phyloP scores from a whole-genome alignment of 2,113 vertebrate genomes.

The Melospiza georgiana region DNA sequence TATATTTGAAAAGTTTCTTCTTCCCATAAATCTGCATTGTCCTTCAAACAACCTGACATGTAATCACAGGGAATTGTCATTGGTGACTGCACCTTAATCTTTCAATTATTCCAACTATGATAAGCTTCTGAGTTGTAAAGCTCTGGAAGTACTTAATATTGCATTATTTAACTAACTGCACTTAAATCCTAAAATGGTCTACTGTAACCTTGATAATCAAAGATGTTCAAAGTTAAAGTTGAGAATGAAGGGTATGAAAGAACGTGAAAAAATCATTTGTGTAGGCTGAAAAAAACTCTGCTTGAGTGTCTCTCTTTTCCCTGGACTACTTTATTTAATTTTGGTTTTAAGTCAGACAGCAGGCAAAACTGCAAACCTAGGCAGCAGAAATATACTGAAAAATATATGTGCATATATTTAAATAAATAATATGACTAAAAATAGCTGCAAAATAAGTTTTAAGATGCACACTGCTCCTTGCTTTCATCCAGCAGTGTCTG shows the following conservation, averaged over 20 bases:
- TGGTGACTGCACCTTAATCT: not conserved
- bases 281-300: not conserved
- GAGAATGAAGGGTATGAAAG: not conserved
- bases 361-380: not conserved
- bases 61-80: not conserved
- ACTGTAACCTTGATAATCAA: not conserved
- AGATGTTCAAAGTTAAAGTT: not conserved
- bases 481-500: not conserved
- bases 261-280: not conserved
- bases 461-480: not conserved
- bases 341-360: conserved; percentile 8
- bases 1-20: not conserved
- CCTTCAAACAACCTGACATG: not conserved
- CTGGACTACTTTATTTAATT: not conserved
- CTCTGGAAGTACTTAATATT: not conserved
- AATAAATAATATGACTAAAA: not conserved
- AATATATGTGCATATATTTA: not conserved
- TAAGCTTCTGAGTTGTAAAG: not conserved
- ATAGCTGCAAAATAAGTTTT: not conserved
- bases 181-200: not conserved
- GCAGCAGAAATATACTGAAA: not conserved
- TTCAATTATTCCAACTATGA: conserved; percentile 7
- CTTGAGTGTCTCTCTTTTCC: not conserved
- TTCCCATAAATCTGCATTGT: not conserved
- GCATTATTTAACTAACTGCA: not conserved